phyloP scores from a whole-genome alignment of 1,140 invertebrate genomes.

The Drosophila sproati region DNA sequence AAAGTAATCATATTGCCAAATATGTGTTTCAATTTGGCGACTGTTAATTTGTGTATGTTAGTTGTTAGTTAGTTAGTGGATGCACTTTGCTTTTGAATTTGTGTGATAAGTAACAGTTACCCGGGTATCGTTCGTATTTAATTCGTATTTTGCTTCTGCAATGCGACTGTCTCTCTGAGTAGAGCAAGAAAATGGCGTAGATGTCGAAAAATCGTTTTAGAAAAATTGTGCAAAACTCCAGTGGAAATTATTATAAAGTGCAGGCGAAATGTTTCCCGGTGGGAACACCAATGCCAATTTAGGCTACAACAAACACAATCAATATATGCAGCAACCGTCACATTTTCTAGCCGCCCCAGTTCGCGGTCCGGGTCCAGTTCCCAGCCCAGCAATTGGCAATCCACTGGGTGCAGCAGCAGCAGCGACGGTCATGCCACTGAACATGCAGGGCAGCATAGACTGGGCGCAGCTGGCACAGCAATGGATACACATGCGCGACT shows the following conservation, averaged over 20 bases:
- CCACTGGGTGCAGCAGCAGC: slow-evolving; percentile 69
- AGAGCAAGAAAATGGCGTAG: slow-evolving; percentile 62
- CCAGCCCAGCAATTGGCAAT: slow-evolving; percentile 71
- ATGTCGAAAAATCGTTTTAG: slow-evolving; percentile 43
- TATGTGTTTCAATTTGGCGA: too few species aligned
- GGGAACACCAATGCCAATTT: slow-evolving; percentile 64
- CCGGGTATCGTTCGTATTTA: neutral
- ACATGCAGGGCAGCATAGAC: slow-evolving; percentile 89
- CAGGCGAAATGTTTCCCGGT: slow-evolving; percentile 65
- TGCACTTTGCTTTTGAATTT: neutral
- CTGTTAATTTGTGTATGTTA: neutral
- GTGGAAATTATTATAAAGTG: slow-evolving; percentile 2
- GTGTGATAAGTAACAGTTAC: slow-evolving; percentile 14
- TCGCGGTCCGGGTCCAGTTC: slow-evolving; percentile 83
- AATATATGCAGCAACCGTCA: slow-evolving; percentile 55
- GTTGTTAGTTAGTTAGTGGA: neutral
- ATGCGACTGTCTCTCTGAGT: slow-evolving; percentile 27
- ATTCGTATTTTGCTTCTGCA: slow-evolving; percentile 7
- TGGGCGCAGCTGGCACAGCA: slow-evolving; percentile 98
- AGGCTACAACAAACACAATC: slow-evolving; percentile 85
- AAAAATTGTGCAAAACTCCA: slow-evolving; percentile 28
- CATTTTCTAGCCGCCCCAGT: slow-evolving; percentile 37
- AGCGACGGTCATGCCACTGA: slow-evolving; percentile 76
- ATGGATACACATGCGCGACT: slow-evolving; percentile 98
- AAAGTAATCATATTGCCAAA: neutral